Conservation (phyloP, 1,140 invertebrate species). For the Diprion similis region DNA sequence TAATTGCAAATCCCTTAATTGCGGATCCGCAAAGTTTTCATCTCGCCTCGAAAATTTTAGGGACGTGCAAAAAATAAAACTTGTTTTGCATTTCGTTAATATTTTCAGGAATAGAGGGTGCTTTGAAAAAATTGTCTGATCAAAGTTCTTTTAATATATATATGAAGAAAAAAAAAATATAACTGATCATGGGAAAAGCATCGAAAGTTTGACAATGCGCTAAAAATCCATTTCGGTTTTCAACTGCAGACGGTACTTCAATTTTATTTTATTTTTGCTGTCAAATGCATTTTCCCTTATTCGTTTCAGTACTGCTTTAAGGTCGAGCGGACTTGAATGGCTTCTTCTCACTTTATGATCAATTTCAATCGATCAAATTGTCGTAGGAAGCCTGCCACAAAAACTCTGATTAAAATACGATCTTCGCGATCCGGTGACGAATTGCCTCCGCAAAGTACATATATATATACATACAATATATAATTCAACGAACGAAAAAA, state of each 20-base stretch:
- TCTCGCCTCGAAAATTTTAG: neutral
- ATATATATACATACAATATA: no score
- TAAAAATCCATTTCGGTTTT: no score
- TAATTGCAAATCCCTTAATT: slow-evolving; percentile 53
- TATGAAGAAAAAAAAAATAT: no score
- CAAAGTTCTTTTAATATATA: no score
- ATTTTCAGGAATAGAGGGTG: no score
- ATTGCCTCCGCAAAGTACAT: no score
- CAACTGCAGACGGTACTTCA: neutral
- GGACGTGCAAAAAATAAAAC: neutral
- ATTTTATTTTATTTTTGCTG: neutral
- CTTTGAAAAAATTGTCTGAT: no score
- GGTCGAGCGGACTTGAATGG: neutral
- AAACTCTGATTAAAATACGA: slow-evolving; percentile 3
- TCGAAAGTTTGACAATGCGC: no score
- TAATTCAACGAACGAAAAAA: no score
- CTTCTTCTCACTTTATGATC: neutral
- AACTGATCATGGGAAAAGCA: no score
- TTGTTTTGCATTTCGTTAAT: no score
- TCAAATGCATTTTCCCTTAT: neutral
- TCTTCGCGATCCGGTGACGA: no score
- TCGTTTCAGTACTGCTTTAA: neutral
- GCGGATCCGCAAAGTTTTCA: slow-evolving; percentile 45
- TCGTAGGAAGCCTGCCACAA: neutral
- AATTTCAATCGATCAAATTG: slow-evolving; percentile 6